Conservation (phyloP, 2,888 invertebrate species). For the Tyria jacobaeae region DNA sequence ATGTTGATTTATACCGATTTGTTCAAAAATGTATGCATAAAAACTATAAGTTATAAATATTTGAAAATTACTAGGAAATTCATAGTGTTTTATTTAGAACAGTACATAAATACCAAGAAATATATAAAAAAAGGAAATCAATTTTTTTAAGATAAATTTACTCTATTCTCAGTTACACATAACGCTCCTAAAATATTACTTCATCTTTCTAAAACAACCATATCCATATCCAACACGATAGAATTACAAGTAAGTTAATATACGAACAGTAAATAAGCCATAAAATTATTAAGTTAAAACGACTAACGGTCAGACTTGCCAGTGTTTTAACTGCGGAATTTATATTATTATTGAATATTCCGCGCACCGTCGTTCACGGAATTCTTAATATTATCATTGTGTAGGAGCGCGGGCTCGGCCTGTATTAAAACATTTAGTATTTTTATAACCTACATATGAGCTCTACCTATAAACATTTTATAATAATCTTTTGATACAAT, state of each 20-base stretch:
- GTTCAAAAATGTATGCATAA: no score
- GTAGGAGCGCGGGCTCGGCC: neutral
- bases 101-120: no score
- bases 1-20: no score
- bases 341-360: constrained; percentile 13
- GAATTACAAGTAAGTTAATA: neutral
- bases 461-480: neutral
- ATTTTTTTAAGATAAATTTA: no score
- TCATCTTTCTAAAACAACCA: no score
- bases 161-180: no score
- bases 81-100: no score
- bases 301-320: neutral
- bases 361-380: neutral
- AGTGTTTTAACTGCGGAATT: neutral
- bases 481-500: neutral
- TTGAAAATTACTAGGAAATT: no score
- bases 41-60: no score
- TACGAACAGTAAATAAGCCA: neutral
- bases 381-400: constrained; percentile 14
- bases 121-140: no score
- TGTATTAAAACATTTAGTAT: neutral
- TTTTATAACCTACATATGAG: neutral
- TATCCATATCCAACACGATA: no score
- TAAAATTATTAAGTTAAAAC: neutral
- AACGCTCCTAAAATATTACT: no score